These are phyloP conservation scores for Ginglymostoma cirratum DNA, from an alignment of 2,113 vertebrate species.

Conservation along the genomic window DNA sequence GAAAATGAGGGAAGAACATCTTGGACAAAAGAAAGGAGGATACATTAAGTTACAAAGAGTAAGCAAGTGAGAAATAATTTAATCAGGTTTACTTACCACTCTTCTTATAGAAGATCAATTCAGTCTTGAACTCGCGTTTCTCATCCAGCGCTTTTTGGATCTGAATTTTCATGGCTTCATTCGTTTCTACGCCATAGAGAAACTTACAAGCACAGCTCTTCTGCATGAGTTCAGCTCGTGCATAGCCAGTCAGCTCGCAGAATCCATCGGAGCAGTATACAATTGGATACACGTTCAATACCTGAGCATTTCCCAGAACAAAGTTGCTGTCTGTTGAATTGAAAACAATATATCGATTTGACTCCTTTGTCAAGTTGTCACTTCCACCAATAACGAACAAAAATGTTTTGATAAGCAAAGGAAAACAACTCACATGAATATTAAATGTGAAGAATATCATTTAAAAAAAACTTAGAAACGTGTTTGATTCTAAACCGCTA, in stretches of 20 bases:
- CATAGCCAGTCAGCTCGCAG: constrained; percentile 71
- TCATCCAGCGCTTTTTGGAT: constrained; percentile 67
- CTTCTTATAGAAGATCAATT: constrained; percentile 70
- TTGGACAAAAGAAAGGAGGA: neutral
- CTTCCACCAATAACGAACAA: neutral
- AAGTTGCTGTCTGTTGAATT: constrained; percentile 66
- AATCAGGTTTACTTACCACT: constrained; percentile 53
- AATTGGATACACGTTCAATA: constrained; percentile 69
- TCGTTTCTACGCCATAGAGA: constrained; percentile 67
- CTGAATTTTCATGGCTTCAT: constrained; percentile 58
- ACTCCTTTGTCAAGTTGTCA: too few species aligned
- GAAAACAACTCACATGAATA: neutral
- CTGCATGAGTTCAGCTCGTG: constrained; percentile 72
- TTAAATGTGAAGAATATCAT: neutral
- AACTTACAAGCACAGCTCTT: constrained; percentile 72
- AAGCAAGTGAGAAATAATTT: neutral
- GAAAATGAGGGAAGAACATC: neutral
- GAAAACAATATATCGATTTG: neutral
- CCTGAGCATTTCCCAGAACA: constrained; percentile 71
- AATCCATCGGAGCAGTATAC: constrained; percentile 74
- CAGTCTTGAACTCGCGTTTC: constrained; percentile 66
- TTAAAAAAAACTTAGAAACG: neutral
- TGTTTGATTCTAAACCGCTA: neutral
- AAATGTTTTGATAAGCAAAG: neutral
- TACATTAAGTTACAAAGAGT: neutral